phyloP scores from a whole-genome alignment of 2,113 vertebrate genomes.

The Mastomys natalensis region DNA sequence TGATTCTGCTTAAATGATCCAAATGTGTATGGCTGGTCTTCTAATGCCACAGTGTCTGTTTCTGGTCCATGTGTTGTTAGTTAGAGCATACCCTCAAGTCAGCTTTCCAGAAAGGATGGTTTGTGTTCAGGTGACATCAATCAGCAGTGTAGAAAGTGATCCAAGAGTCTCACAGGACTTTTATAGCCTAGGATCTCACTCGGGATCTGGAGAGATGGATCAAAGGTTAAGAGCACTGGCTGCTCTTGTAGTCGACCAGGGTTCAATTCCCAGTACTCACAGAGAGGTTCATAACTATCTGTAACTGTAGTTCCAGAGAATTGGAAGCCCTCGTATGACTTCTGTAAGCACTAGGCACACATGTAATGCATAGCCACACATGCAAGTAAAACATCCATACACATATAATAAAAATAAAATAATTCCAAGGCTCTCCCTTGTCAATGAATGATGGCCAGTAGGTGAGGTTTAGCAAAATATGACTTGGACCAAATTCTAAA shows the following conservation, averaged over 20 bases:
- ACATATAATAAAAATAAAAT: neutral
- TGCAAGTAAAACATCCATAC: neutral
- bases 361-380: neutral
- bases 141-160: neutral
- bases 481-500: neutral
- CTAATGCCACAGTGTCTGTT: neutral
- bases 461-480: neutral
- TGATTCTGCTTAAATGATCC: slow-evolving; percentile 1
- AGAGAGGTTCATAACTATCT: neutral
- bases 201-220: neutral
- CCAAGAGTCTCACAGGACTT: neutral
- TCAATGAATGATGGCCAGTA: neutral
- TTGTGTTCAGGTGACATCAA: neutral
- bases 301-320: neutral
- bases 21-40: neutral
- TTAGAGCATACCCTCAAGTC: neutral
- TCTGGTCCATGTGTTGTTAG: neutral
- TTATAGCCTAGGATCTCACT: neutral
- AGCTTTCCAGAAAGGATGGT: neutral
- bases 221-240: neutral
- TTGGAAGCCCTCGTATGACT: neutral
- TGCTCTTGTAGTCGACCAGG: neutral
- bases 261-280: neutral
- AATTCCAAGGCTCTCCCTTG: neutral
- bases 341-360: neutral